These are phyloP conservation scores for Aphrocallistes beatrix DNA, from an alignment of 37 sponge, comb jelly and placozoan species.

Conservation along the genomic window DNA sequence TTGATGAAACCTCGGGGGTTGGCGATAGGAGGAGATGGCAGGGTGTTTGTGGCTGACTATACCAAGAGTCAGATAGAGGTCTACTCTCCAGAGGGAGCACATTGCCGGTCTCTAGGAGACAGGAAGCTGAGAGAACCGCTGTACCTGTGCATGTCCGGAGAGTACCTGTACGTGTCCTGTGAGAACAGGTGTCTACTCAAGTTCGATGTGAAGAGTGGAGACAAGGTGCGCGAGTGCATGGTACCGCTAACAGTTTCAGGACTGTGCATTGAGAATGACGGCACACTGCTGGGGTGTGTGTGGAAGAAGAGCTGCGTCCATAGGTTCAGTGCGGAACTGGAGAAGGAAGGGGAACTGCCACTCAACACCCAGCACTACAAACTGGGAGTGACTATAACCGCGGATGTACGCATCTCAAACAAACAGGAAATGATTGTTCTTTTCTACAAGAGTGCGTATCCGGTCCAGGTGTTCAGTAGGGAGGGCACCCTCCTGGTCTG, in stretches of 20 bases:
- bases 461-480: not conserved
- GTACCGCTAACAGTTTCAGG: not conserved
- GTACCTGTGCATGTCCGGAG: not conserved
- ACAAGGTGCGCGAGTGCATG: not conserved
- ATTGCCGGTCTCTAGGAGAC: not conserved
- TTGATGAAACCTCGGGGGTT: not conserved
- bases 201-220: not conserved
- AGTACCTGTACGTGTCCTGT: not conserved
- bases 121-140: not conserved
- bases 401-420: not conserved
- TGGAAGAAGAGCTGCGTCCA: not conserved
- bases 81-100: not conserved
- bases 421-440: not conserved
- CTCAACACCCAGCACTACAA: not conserved
- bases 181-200: not conserved
- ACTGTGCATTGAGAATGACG: not conserved
- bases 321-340: not conserved
- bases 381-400: not conserved
- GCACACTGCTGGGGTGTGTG: not conserved
- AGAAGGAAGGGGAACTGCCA: not conserved
- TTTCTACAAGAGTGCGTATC: not conserved
- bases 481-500: not conserved
- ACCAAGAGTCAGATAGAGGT: conserved; percentile 14
- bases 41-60: not conserved
- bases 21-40: not conserved